These are phyloP conservation scores for Aldabrachelys gigantea DNA, from an alignment of 2,113 vertebrate species.

Conservation along the genomic window DNA sequence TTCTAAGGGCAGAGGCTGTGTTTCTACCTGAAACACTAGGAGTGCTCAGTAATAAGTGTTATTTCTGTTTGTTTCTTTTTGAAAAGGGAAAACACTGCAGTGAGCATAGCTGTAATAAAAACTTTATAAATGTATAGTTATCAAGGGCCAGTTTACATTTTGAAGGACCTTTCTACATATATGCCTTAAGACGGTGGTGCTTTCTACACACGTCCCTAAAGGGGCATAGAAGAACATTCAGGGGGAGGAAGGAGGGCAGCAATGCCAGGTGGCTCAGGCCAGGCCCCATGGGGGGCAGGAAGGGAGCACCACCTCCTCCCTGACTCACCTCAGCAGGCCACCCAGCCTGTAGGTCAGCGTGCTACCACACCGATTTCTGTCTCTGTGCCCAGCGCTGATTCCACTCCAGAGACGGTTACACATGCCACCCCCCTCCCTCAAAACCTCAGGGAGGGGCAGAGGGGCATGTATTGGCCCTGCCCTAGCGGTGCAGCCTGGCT, in stretches of 20 bases:
- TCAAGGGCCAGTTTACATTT: not conserved
- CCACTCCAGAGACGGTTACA: not conserved
- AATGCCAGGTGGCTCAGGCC: not conserved
- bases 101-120: not conserved
- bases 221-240: not conserved
- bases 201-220: not conserved
- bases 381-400: too few species aligned
- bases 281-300: not conserved
- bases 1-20: not conserved
- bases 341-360: not conserved
- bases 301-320: not conserved
- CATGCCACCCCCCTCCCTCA: not conserved
- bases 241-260: not conserved
- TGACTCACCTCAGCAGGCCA: not conserved
- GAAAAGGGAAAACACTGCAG: not conserved
- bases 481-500: not conserved
- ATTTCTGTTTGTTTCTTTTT: not conserved
- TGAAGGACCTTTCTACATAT: not conserved
- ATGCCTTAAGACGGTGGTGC: not conserved
- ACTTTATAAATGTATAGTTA: not conserved
- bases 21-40: not conserved
- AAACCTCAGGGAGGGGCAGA: not conserved
- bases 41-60: not conserved
- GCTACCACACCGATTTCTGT: not conserved
- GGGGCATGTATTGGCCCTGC: not conserved